Conservation (phyloP, 2,888 invertebrate genomes). For the Epinotia nisella region DNA sequence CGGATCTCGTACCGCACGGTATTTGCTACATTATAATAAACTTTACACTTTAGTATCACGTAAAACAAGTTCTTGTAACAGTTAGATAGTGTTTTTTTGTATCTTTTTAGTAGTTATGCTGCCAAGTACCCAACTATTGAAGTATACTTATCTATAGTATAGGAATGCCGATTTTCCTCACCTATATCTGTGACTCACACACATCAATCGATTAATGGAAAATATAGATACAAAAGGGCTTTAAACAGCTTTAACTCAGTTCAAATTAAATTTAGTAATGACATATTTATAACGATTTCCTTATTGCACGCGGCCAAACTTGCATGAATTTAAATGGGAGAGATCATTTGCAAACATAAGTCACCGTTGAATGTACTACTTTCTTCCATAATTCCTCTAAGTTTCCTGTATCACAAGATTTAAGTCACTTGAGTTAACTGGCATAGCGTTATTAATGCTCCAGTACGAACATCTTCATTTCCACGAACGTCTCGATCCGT, state of each 20-base stretch:
- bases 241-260: not conserved
- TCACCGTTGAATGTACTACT: slow-evolving; percentile 11
- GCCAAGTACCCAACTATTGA: not conserved
- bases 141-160: too few relatives aligned
- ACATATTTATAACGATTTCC: slow-evolving; percentile 23
- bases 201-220: not conserved
- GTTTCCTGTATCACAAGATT: slow-evolving; percentile 18
- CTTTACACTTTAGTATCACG: slow-evolving; percentile 6
- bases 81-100: not conserved
- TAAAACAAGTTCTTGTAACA: not conserved
- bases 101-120: not conserved
- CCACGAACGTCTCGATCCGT: slow-evolving; percentile 68
- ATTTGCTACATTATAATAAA: slow-evolving; percentile 18
- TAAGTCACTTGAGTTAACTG: slow-evolving; percentile 28
- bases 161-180: too few relatives aligned
- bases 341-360: slow-evolving; percentile 19
- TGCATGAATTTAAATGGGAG: not conserved
- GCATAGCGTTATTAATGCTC: slow-evolving; percentile 53
- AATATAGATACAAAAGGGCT: not conserved
- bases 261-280: slow-evolving; percentile 11
- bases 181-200: too few relatives aligned
- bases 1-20: not conserved
- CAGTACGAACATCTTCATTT: slow-evolving; percentile 57
- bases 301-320: slow-evolving; percentile 9
- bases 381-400: slow-evolving; percentile 4